These are phyloP conservation scores for Pinna nobilis DNA, from an alignment of 1,140 invertebrate genomes.

Conservation along the genomic window DNA sequence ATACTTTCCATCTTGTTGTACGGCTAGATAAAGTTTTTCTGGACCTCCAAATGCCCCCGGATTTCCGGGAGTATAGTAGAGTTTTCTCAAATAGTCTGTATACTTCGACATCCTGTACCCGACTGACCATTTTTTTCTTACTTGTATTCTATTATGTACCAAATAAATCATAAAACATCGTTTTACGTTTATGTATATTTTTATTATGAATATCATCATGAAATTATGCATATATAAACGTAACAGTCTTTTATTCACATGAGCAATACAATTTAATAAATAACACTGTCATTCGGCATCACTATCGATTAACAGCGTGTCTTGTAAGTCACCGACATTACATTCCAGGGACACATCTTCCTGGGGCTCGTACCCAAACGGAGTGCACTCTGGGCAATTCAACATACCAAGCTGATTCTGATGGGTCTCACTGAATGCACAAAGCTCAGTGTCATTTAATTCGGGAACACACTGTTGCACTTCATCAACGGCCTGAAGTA, in stretches of 20 bases:
- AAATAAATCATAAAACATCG: conserved; percentile 1
- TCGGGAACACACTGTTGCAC: conserved; percentile 5
- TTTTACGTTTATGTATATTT: background rate
- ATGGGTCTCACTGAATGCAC: conserved; percentile 1
- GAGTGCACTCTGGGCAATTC: conserved; percentile 4
- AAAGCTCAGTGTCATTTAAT: conserved; percentile 3
- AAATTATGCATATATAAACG: background rate
- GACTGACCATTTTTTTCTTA: background rate
- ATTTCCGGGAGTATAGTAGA: conserved; percentile 17
- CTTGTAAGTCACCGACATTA: conserved; percentile 22
- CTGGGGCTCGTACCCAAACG: background rate
- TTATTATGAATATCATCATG: background rate
- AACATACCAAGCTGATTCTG: conserved; percentile 20
- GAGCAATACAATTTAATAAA: conserved; percentile 3
- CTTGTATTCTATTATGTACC: background rate
- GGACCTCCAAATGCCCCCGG: conserved; percentile 18
- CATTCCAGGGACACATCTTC: conserved; percentile 7
- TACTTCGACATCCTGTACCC: background rate
- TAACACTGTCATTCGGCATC: background rate
- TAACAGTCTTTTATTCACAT: background rate
- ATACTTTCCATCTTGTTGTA: conserved; percentile 24
- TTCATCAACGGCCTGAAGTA: conserved; percentile 6
- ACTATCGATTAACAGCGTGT: conserved; percentile 4
- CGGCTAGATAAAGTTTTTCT: conserved; percentile 9
- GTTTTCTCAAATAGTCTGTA: conserved; percentile 13